A percentile compares a stretch with the other conserved stretches of the same genome.
These are phyloP conservation scores for Norana najaformis DNA, from an alignment of 2,888 invertebrate genomes.

Conservation along the genomic window DNA sequence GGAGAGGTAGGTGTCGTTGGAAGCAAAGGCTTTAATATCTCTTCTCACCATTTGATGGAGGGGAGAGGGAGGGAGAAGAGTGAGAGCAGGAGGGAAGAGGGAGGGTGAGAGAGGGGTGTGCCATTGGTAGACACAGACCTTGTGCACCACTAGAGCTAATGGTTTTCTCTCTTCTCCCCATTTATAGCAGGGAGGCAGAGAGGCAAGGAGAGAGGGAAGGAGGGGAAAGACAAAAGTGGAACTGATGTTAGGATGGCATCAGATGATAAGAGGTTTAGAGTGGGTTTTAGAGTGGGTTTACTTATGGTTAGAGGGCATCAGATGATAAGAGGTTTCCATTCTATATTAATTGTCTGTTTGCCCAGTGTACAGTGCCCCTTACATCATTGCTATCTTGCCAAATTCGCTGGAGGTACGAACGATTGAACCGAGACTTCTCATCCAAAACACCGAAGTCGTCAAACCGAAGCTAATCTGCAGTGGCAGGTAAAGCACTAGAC, in stretches of 20 bases:
- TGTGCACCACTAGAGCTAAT: no score
- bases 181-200: no score
- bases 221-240: no score
- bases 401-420: slow-evolving; percentile 85
- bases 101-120: background rate
- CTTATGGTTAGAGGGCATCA: no score
- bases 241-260: no score
- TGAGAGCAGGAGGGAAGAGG: background rate
- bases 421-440: slow-evolving; percentile 76
- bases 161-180: no score
- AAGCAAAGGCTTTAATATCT: background rate
- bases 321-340: no score
- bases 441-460: slow-evolving; percentile 77
- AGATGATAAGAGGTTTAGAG: no score
- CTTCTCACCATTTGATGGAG: background rate
- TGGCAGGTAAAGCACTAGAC: slow-evolving; percentile 19
- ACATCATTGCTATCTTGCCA: slow-evolving; percentile 80
- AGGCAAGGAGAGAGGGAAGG: no score
- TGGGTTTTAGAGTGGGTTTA: no score
- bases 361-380: slow-evolving; percentile 93
- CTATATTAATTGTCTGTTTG: background rate
- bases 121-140: no score
- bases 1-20: no score
- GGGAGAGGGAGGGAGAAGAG: background rate
- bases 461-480: slow-evolving; percentile 57